These are phyloP conservation scores for Cephus sareptanus DNA, from an alignment of 2,888 invertebrate species.

Conservation along the genomic window DNA sequence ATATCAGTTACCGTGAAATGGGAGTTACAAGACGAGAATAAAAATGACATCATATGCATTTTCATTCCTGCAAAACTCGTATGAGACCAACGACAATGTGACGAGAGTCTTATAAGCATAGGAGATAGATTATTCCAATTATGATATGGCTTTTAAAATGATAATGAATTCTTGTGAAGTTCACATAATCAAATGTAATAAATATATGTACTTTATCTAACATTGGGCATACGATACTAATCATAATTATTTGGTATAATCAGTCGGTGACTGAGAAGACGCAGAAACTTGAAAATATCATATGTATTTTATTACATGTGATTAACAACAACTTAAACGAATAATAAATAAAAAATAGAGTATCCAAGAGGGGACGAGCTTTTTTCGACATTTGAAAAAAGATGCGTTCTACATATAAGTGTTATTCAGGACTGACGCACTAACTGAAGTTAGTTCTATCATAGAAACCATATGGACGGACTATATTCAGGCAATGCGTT, in stretches of 20 bases:
- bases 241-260: not conserved
- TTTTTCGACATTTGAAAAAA: not conserved
- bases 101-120: not conserved
- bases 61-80: conserved; percentile 76
- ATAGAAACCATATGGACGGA: not conserved
- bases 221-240: not conserved
- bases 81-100: conserved; percentile 41
- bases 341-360: conserved; percentile 46
- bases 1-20: conserved; percentile 78
- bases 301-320: conserved; percentile 33
- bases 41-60: conserved; percentile 75
- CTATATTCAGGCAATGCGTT: not conserved
- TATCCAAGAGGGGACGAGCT: conserved; percentile 21
- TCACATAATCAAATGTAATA: not conserved
- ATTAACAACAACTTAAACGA: conserved; percentile 40
- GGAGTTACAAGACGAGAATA: conserved; percentile 75
- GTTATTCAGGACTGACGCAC: not conserved
- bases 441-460: not conserved
- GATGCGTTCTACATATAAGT: not conserved
- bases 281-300: conserved; percentile 30
- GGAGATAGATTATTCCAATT: not conserved
- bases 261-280: not conserved
- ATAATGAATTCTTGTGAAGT: not conserved
- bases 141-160: not conserved
- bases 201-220: not conserved